phyloP scores from a whole-genome alignment of 2,113 vertebrate genomes.

The Ia io region DNA sequence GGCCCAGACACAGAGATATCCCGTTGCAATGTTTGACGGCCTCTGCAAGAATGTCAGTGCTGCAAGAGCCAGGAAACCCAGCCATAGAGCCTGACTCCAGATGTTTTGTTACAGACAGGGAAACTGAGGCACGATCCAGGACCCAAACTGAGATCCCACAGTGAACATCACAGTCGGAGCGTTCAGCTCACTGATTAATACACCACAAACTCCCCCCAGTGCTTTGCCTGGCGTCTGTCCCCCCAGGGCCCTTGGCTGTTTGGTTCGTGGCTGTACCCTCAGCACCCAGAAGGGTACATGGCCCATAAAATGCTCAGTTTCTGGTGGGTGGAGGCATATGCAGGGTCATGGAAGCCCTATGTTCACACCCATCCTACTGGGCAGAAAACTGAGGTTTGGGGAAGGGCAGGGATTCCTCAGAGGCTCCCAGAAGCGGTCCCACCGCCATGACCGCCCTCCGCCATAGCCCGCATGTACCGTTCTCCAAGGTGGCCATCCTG shows the following conservation, averaged over 20 bases:
- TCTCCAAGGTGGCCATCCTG: slow-evolving; percentile 14
- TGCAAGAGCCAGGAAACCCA: background rate
- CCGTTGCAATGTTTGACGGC: background rate
- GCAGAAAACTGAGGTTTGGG: background rate
- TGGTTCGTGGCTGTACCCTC: background rate
- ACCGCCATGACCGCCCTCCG: background rate
- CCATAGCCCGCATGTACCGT: slow-evolving; percentile 15
- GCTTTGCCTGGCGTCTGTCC: rapidly evolving
- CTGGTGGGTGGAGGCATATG: rapidly evolving
- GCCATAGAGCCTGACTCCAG: background rate
- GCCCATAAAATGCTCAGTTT: background rate
- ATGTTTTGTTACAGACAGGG: no score
- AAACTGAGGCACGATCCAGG: rapidly evolving
- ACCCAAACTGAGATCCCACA: rapidly evolving
- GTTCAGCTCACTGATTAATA: rapidly evolving
- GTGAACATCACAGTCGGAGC: background rate
- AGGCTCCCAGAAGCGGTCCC: background rate
- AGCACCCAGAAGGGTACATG: background rate
- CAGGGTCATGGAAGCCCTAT: no score
- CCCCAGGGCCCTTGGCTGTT: background rate
- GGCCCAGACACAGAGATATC: no score
- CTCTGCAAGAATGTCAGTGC: background rate
- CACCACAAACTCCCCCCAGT: background rate
- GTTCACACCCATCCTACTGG: background rate
- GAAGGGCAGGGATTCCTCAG: no score